These are phyloP conservation scores for Tinamus major DNA, from an alignment of 2,797 vertebrate genomes.

Conservation along the genomic window DNA sequence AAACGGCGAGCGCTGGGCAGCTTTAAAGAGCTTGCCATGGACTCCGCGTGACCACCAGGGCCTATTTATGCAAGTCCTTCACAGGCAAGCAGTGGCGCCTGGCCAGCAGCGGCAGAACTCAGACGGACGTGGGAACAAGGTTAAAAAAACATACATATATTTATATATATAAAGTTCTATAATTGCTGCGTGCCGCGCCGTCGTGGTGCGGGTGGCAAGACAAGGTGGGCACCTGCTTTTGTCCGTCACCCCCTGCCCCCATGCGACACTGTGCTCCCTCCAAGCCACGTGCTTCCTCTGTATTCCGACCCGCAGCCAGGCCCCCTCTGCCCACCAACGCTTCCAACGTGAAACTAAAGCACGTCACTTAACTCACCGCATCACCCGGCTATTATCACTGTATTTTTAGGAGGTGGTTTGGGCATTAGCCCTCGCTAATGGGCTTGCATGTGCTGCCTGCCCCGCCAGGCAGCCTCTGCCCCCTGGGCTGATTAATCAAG, in stretches of 20 bases:
- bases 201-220: neutral
- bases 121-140: conserved; percentile 5
- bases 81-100: conserved; percentile 30
- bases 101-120: conserved; percentile 29
- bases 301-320: conserved; percentile 16
- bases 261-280: neutral
- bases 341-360: conserved; percentile 58
- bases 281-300: neutral
- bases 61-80: conserved; percentile 42
- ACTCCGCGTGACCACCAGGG: conserved; percentile 58
- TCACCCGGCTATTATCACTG: conserved; percentile 30
- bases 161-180: neutral
- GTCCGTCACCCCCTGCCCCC: neutral
- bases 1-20: neutral
- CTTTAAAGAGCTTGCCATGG: conserved; percentile 34
- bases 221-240: conserved; percentile 53
- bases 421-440: conserved; percentile 16
- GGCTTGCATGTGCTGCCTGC: conserved; percentile 28
- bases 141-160: neutral
- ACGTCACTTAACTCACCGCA: conserved; percentile 55
- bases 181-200: neutral
- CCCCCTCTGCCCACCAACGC: conserved; percentile 35
- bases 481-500: conserved; percentile 16
- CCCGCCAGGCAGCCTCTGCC: neutral
- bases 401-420: conserved; percentile 63